Conservation (phyloP, 1,140 invertebrate species). For the Ylistrum balloti region DNA sequence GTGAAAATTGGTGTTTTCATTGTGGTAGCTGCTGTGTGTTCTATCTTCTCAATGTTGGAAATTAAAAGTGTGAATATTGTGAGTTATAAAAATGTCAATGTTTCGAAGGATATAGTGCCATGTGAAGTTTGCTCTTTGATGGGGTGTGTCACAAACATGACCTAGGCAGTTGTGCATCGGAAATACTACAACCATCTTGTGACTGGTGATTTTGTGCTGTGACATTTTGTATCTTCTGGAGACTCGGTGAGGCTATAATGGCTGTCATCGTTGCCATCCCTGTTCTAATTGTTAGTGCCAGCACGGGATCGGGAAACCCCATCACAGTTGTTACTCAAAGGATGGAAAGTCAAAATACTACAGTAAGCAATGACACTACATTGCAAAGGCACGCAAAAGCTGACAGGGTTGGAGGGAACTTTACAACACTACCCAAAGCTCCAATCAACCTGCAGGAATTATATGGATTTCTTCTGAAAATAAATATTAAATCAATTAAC, state of each 20-base stretch:
- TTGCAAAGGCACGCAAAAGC: not conserved
- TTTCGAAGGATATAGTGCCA: not conserved
- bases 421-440: not conserved
- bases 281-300: not conserved
- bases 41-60: slow-evolving; percentile 8
- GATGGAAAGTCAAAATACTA: not conserved
- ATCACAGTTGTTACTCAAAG: not conserved
- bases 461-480: slow-evolving; percentile 21
- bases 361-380: not conserved
- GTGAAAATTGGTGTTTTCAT: not conserved
- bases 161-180: not conserved
- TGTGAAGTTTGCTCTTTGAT: not conserved
- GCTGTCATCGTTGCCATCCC: not conserved
- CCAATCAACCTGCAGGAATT: not conserved
- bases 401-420: not conserved
- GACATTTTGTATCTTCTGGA: not conserved
- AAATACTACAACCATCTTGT: not conserved
- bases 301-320: not conserved
- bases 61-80: slow-evolving; percentile 39
- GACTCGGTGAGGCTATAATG: not conserved
- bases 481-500: slow-evolving; percentile 36
- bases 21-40: slow-evolving; percentile 17
- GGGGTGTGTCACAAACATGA: not conserved
- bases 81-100: slow-evolving; percentile 4
- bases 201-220: slow-evolving; percentile 24